Percentiles rank a stretch among this genome's conserved stretches.
Evolutionary conservation across 2,797 vertebrate genomes (phyloP).

Genomic region (Sebastes paucispinis): DNA sequence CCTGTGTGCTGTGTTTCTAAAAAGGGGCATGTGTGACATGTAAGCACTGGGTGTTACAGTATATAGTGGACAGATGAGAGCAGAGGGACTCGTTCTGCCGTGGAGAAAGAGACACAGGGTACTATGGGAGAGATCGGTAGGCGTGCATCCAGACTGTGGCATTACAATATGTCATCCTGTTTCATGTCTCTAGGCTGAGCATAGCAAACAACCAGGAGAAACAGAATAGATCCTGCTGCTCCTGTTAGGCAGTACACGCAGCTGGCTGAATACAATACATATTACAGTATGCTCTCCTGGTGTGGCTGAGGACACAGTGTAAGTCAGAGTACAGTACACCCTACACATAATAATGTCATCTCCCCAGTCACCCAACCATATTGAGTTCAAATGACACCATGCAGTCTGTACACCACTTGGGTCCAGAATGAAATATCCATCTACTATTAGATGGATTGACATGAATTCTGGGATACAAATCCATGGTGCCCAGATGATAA

Average conservation of each 20-base stretch:
- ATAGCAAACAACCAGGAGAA: conserved; percentile 1
- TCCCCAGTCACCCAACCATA: no score
- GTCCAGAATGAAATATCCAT: not conserved
- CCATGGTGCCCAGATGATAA: no score
- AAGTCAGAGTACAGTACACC: no score
- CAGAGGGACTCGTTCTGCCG: not conserved
- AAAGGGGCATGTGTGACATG: conserved; percentile 6
- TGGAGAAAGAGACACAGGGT: not conserved
- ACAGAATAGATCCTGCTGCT: not conserved
- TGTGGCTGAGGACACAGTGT: no score
- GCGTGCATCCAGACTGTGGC: not conserved
- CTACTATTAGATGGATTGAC: not conserved
- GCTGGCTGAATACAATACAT: not conserved
- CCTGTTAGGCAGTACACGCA: not conserved
- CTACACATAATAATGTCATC: no score
- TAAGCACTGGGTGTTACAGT: not conserved
- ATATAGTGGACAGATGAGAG: conserved; percentile 26
- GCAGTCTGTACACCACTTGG: not conserved
- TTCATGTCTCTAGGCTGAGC: conserved; percentile 25
- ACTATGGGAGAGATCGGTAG: not conserved
- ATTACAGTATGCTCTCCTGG: no score
- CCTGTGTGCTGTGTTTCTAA: conserved; percentile 18
- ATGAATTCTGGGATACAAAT: no score
- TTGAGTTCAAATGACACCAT: no score
- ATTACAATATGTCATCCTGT: conserved; percentile 26